Conservation (phyloP, 1,140 invertebrate genomes). For the Melitaea cinxia region DNA sequence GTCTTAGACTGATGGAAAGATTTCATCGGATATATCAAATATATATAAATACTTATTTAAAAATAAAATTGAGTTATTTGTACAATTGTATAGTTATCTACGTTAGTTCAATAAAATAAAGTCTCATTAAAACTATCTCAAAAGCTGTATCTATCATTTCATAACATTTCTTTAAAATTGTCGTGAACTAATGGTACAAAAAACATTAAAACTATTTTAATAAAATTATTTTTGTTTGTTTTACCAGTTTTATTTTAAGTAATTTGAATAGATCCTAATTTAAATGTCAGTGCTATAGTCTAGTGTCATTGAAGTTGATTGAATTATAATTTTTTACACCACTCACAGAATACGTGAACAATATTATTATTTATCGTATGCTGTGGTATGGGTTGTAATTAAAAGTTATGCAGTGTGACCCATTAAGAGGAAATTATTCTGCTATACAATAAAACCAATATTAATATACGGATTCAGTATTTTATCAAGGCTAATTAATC, state of each 20-base stretch:
- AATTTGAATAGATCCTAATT: not conserved
- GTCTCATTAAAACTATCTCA: no score
- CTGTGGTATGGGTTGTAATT: constrained; percentile 31
- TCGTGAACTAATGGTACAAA: no score
- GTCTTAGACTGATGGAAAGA: no score
- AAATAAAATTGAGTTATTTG: no score
- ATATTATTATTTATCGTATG: constrained; percentile 5
- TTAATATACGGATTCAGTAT: constrained; percentile 27
- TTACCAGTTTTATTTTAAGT: not conserved
- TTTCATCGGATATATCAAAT: no score
- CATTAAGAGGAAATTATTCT: constrained; percentile 42
- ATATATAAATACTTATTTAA: no score
- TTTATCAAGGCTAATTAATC: constrained; percentile 8
- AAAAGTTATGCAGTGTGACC: constrained; percentile 42
- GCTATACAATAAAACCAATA: constrained; percentile 42
- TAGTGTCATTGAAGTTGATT: not conserved
- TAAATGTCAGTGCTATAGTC: not conserved
- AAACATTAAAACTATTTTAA: no score
- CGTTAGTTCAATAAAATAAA: no score
- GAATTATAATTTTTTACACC: constrained; percentile 16
- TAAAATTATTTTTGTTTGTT: not conserved
- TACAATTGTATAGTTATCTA: no score
- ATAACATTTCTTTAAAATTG: no score
- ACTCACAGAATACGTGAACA: constrained; percentile 3
- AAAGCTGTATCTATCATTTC: no score